Base-by-base conservation (phyloP, 2,888 invertebrate genomes). In the Hipparchia semele region DNA sequence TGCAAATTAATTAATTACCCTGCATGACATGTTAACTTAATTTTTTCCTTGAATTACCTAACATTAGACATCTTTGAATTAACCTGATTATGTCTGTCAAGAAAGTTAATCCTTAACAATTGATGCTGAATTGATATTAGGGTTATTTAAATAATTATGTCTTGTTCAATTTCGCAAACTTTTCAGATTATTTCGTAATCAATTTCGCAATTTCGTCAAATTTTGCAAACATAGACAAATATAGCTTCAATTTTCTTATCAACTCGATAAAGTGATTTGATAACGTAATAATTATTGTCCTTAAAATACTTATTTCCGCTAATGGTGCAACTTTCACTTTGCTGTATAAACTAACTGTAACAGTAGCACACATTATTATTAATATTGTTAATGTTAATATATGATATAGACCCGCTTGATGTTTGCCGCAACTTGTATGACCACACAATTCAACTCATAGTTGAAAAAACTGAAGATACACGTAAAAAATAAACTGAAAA, bases 281-380 rank as follows among this genome's bases (percentile, higher is more conserved):
- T 68, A 68, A 68, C 62, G 9, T 9, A 8, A 51, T 10, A 9
- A 9, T 23, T 2, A 3, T 54, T 64, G 58, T 64, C 46, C 46
- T n/a, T 53, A 64, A 46, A 62, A 13, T 66, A 54, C 51, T 60
- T 4, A 64, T 66, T 39, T 66, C 53, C 12, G 6, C 6, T 54
- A 56, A 67, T 56, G 54, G 45, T 39, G 67, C 45, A 67, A 67
- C 67, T 67, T 67, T 67, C 45, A 45, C 67, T 53, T 5, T 53
- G n/a, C 33, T 54, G 12, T 12, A 39, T 39, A 39, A 5, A 39
- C 39, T 39, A 54, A 54, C 53, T 54, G 53, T 54, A 58, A 7
- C 13, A 6, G 7, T 9, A 59, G 33, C 59, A 59, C 9, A 33
- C 9, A 33, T 9, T 59, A 33, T 9, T 59, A 33, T 59, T 64